These are phyloP conservation scores for Colossoma macropomum DNA, from an alignment of 2,113 vertebrate species.

Conservation along the genomic window DNA sequence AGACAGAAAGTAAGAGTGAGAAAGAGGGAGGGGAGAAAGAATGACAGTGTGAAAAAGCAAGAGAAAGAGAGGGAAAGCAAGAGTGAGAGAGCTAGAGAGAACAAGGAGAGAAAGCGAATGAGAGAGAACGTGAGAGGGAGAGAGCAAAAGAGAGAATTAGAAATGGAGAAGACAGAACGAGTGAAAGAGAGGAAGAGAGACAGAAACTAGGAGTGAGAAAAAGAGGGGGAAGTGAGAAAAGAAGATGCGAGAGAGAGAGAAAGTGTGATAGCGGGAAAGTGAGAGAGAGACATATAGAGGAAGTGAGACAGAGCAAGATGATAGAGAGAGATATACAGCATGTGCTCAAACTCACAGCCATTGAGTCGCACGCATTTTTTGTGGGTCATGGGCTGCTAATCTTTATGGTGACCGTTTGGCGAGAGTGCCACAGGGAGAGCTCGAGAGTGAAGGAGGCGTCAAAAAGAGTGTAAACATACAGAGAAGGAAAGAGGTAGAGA, in stretches of 20 bases:
- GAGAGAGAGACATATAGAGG: conserved; percentile 19
- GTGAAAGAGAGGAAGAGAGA: no score
- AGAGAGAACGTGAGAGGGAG: no score
- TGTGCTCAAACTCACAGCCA: conserved; percentile 37
- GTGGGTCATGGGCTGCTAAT: conserved; percentile 55
- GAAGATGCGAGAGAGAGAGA: conserved; percentile 49
- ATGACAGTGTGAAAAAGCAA: no score
- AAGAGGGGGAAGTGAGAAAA: no score
- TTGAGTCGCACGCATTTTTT: conserved; percentile 50
- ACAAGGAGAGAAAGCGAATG: no score
- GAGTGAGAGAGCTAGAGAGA: no score
- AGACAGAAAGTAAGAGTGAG: no score
- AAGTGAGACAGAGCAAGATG: conserved; percentile 15
- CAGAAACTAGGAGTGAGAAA: no score
- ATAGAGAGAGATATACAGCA: conserved; percentile 7
- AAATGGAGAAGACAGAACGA: no score
- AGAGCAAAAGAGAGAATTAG: no score
- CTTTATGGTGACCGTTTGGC: conserved; percentile 56
- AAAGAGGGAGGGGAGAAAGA: no score
- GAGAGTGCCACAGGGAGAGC: conserved; percentile 18
- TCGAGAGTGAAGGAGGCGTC: background rate
- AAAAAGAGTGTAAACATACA: conserved; percentile 13
- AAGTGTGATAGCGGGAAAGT: conserved; percentile 17
- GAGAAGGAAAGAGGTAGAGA: background rate
- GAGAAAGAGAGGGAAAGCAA: no score